Conservation (phyloP, 2,797 vertebrate species). For the Ctenopoma multispine region DNA sequence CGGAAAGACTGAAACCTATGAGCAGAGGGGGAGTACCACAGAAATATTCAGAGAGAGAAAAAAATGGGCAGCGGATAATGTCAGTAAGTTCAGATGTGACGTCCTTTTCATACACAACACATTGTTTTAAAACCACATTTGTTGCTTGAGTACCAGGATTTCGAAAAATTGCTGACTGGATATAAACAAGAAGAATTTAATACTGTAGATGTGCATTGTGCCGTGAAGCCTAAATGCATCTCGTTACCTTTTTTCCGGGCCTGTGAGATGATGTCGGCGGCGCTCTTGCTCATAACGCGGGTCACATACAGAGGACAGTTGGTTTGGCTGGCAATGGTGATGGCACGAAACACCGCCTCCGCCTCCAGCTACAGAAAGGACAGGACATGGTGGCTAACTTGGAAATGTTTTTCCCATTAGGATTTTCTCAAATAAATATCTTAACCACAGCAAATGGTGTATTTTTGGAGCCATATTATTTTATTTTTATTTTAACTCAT, state of each 20-base stretch:
- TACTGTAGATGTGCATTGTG: not conserved
- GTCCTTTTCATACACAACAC: not conserved
- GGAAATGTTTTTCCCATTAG: constrained; percentile 41
- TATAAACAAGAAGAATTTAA: not conserved
- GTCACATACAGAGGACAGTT: constrained; percentile 98
- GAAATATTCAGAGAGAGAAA: not conserved
- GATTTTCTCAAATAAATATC: constrained; percentile 43
- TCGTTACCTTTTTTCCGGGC: constrained; percentile 94
- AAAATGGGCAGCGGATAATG: not conserved
- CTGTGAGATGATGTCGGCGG: constrained; percentile 97
- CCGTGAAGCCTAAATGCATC: not conserved
- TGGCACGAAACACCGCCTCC: constrained; percentile 96
- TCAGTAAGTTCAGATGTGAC: not conserved
- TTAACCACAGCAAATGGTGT: constrained; percentile 33
- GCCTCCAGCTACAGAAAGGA: constrained; percentile 90
- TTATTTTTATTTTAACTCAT: no score
- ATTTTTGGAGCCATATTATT: constrained; percentile 30
- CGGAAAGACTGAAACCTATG: not conserved
- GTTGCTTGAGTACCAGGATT: not conserved
- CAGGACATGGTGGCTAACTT: constrained; percentile 32
- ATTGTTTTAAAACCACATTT: not conserved
- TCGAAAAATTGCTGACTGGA: not conserved
- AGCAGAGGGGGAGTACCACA: not conserved
- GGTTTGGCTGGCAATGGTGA: constrained; percentile 98
- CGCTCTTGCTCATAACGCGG: constrained; percentile 98